A percentile compares a stretch with the other conserved stretches of the same genome.
Conservation (phyloP, 2,888 invertebrate species). For the Orthonychiurus folsomi region DNA sequence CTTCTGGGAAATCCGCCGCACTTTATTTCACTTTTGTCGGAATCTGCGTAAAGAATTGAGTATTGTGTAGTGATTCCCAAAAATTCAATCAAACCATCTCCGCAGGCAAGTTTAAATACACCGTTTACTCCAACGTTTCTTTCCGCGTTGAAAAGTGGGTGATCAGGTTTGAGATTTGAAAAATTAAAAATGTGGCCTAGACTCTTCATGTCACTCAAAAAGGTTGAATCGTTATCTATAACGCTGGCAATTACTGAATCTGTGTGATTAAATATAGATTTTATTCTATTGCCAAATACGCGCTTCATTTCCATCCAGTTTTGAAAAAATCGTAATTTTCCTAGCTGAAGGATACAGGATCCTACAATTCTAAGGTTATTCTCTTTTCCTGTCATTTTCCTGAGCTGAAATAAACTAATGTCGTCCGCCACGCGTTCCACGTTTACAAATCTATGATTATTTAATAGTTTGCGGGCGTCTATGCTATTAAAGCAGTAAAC, state of each 20-base stretch:
- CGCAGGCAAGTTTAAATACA: background rate
- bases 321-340: background rate
- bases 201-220: background rate
- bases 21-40: background rate
- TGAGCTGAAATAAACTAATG: background rate
- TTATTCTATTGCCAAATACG: background rate
- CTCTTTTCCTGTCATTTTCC: background rate
- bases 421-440: background rate
- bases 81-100: background rate
- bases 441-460: background rate
- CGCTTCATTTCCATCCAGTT: background rate
- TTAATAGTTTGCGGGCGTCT: background rate
- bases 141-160: background rate
- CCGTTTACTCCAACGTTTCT: background rate
- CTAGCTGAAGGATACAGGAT: background rate
- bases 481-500: background rate
- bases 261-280: background rate
- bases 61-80: background rate
- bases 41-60: background rate
- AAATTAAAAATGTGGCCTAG: background rate
- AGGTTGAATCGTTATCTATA: background rate
- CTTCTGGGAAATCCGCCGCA: background rate
- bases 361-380: background rate
- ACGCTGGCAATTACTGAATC: background rate
- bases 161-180: background rate